Percentiles rank a stretch among this genome's conserved stretches.
Evolutionary conservation across 53 echinoderm and acorn worm species (phyloP).

Genomic region (Luidia sarsii): DNA sequence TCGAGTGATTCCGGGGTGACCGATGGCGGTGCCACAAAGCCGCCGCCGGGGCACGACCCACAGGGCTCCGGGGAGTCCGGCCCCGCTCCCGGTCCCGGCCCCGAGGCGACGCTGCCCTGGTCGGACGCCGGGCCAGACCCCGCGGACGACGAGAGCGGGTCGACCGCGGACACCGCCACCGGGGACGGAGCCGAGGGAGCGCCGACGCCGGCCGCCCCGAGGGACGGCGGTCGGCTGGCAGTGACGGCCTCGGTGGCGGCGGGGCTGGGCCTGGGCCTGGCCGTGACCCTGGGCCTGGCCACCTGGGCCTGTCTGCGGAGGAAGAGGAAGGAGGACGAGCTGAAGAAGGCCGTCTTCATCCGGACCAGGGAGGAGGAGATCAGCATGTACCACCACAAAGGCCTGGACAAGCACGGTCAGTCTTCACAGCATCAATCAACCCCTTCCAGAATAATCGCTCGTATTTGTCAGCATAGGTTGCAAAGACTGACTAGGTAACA

Average conservation of each 20-base stretch:
- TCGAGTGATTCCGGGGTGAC: background rate
- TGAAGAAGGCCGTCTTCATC: conserved; percentile 36
- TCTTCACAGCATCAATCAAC: background rate
- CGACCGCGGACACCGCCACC: background rate
- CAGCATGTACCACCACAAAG: conserved; percentile 47
- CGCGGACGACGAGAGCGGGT: background rate
- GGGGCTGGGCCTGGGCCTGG: conserved; percentile 15
- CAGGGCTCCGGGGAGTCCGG: too few species aligned
- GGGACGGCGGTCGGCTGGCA: background rate
- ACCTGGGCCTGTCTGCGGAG: conserved; percentile 9
- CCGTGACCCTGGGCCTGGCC: background rate
- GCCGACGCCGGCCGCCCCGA: background rate
- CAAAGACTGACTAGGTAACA: too few species aligned
- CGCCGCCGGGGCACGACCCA: background rate
- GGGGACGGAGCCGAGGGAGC: background rate
- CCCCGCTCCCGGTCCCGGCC: too few species aligned
- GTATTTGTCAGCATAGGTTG: too few species aligned
- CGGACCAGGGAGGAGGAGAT: conserved; percentile 47
- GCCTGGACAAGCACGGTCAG: conserved; percentile 20
- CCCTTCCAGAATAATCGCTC: too few species aligned
- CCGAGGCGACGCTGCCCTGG: too few species aligned
- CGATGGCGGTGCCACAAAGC: background rate
- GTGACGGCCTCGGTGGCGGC: conserved; percentile 18
- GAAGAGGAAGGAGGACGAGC: conserved; percentile 30
- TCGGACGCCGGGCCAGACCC: background rate